Conservation (phyloP, 37 sponge, comb jelly and placozoan genomes). For the Lycopodina hypogea region DNA sequence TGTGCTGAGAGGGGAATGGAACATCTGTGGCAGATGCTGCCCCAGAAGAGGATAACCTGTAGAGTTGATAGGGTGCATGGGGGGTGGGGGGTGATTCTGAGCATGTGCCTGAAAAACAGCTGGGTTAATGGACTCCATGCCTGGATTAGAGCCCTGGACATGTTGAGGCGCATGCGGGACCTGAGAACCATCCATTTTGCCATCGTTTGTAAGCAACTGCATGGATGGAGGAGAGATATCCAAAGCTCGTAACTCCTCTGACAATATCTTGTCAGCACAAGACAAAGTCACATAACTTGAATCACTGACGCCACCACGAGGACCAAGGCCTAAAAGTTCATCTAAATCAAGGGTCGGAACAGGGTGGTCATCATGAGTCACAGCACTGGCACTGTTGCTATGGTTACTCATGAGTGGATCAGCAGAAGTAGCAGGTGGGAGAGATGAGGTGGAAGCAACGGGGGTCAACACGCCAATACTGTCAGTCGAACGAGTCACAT, state of each 20-base stretch:
- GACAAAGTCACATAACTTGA: not conserved
- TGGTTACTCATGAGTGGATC: not conserved
- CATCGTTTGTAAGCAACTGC: too few relatives aligned
- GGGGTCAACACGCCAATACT: not conserved
- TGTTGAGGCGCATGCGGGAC: not conserved
- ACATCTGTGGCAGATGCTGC: not conserved
- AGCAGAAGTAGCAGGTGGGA: not conserved
- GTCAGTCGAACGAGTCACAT: not conserved
- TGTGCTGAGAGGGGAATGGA: slow-evolving; percentile 4
- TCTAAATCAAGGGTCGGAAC: not conserved
- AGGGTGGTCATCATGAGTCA: too few relatives aligned
- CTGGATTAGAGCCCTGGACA: not conserved
- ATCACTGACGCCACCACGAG: not conserved
- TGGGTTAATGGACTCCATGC: not conserved
- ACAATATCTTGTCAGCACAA: not conserved
- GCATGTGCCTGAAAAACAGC: not conserved
- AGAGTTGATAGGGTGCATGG: not conserved
- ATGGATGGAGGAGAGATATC: not conserved
- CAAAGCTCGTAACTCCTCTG: slow-evolving; percentile 3
- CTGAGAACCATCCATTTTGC: not conserved
- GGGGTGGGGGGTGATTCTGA: not conserved
- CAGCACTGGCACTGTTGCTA: not conserved
- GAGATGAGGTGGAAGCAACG: not conserved
- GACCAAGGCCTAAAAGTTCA: slow-evolving; percentile 12
- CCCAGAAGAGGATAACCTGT: not conserved